These are phyloP conservation scores for Ramazzottius varieornatus DNA, from an alignment of 2,888 invertebrate genomes.

Conservation along the genomic window DNA sequence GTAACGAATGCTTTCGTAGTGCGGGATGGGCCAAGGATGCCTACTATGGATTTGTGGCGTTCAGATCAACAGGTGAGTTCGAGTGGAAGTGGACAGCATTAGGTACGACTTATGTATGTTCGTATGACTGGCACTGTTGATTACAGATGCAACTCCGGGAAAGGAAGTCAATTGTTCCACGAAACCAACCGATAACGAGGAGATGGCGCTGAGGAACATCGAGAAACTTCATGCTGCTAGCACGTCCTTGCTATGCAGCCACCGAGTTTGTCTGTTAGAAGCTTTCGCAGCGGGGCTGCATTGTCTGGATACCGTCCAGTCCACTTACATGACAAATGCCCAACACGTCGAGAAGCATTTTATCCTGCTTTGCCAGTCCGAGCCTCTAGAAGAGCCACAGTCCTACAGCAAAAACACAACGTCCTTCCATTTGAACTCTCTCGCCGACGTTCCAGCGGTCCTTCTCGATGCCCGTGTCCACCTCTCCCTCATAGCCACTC, in stretches of 20 bases:
- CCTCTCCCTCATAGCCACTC: not conserved
- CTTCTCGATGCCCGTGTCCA: not conserved
- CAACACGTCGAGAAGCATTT: not conserved
- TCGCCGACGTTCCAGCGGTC: not conserved
- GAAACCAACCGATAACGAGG: not conserved
- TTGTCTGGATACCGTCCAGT: not conserved
- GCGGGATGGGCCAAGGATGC: too few species aligned
- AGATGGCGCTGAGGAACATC: not conserved
- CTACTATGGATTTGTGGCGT: too few species aligned
- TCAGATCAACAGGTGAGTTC: too few species aligned
- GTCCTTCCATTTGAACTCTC: not conserved
- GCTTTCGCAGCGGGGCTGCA: not conserved
- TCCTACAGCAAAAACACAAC: not conserved
- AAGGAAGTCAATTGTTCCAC: not conserved
- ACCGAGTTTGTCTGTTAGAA: not conserved
- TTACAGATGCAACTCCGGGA: not conserved
- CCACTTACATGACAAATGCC: not conserved
- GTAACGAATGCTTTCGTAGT: too few species aligned
- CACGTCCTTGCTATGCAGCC: not conserved
- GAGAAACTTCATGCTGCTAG: not conserved
- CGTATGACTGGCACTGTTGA: too few species aligned
- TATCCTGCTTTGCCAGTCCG: not conserved
- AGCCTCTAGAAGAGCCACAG: not conserved
- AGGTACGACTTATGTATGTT: too few species aligned
- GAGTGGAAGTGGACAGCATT: too few species aligned